A percentile compares a stretch with the other conserved stretches of the same genome.
phyloP scores from a whole-genome alignment of 2,113 vertebrate genomes.

The Otolemur garnettii region DNA sequence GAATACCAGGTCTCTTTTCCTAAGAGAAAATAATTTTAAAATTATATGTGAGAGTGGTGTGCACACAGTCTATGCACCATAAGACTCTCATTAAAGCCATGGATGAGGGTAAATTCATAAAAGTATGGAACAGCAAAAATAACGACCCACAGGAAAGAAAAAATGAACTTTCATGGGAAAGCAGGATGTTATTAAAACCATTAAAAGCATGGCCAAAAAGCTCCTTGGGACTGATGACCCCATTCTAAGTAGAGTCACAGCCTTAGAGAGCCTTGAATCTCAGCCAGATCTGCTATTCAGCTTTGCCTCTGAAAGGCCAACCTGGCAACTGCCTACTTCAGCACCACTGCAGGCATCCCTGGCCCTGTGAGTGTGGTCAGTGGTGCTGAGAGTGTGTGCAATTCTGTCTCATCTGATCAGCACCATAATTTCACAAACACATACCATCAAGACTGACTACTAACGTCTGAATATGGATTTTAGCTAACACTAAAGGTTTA shows the following conservation, averaged over 20 bases:
- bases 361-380: background rate
- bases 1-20: background rate
- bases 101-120: background rate
- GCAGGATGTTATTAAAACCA: background rate
- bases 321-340: background rate
- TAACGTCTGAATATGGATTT: background rate
- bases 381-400: background rate
- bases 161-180: background rate
- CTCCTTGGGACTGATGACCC: background rate
- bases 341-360: background rate
- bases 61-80: background rate
- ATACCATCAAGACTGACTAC: background rate
- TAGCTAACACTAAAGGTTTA: background rate
- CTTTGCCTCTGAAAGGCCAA: slow-evolving; percentile 21
- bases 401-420: background rate
- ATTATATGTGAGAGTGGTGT: background rate
- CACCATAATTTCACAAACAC: background rate
- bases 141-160: background rate
- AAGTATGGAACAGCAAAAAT: background rate
- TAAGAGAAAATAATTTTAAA: slow-evolving; percentile 8
- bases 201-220: background rate
- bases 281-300: background rate
- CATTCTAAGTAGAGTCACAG: background rate
- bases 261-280: background rate
- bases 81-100: slow-evolving; percentile 6